Evolutionary conservation across 2,113 vertebrate species (phyloP), one percentile per base, ranked within the genome.

Genomic region (Amia ocellicauda): DNA sequence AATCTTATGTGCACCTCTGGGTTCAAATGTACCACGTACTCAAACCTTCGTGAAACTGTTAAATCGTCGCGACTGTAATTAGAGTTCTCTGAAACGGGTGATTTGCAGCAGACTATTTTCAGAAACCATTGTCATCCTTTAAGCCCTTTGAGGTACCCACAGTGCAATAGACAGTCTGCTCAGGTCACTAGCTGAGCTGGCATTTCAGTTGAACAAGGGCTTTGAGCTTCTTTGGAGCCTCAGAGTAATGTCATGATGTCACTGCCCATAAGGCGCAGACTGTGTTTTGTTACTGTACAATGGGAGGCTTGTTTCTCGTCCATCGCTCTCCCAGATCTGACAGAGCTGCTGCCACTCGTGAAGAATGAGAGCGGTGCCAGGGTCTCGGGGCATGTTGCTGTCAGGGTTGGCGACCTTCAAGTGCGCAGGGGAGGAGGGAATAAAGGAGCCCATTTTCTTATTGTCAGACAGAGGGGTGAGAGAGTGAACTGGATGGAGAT

Each of bases 201-300:
- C 8, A 17, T 17, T 28, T n/a, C 27, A 11, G 23, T 29, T 7
- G 26, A 17, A 14, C 24, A 23, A 27, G 52, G 20, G 52, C 11
- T 36, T 36, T 7, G 31, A 36, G 31, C 31, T 54, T 26, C 24
- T 54, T 14, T 16, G 41, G 56, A 58, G 27, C 60, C 60, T 62
- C 24, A 3, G 60, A 9, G 41, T 20, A 16, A 29, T 20, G 23
- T 27, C 7, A 11, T 63, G 61, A 52, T 26, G 59, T 29, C 59
- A 49, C 58, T 26, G 7, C n/a, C 4, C 23, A 16, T 14, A 22
- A 45, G 41, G 59, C 24, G 24, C 24, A n/a, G 16, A 17, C 26
- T 28, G 59, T 61, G 59, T 26, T 28, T 26, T n/a, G 45, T 49
- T 49, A 28, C 8, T 49, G 24, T 20, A 61, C 41, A 60, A 61